phyloP scores from a whole-genome alignment of 2,797 vertebrate genomes.

The Psittacula derbiana region DNA sequence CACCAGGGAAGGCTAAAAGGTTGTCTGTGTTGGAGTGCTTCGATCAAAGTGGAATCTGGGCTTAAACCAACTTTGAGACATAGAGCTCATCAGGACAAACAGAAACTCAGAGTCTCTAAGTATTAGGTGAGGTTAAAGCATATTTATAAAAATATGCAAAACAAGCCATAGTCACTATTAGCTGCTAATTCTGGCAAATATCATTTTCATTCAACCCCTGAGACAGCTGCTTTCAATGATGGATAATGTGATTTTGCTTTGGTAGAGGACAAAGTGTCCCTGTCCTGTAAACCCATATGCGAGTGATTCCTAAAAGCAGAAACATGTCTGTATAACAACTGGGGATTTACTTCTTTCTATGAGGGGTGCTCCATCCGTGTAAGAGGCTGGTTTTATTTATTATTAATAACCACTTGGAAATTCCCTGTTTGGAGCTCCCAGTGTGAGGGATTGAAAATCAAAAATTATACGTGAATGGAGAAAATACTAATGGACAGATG shows the following conservation, averaged over 20 bases:
- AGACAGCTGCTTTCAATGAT: background rate
- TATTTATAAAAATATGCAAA: slow-evolving; percentile 18
- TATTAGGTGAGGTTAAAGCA: background rate
- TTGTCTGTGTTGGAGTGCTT: slow-evolving; percentile 42
- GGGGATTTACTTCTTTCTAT: slow-evolving; percentile 26
- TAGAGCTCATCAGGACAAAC: background rate
- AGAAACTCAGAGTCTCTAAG: background rate
- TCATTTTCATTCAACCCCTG: background rate
- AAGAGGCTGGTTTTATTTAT: slow-evolving; percentile 46
- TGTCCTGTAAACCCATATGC: background rate
- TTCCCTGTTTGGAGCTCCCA: background rate
- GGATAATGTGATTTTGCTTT: slow-evolving; percentile 1
- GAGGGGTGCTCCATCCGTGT: background rate
- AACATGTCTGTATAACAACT: slow-evolving; percentile 4
- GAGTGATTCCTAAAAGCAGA: slow-evolving; percentile 15
- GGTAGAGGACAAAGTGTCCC: background rate
- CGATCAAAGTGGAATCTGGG: background rate
- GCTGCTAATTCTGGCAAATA: slow-evolving; percentile 11
- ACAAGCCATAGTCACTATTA: background rate
- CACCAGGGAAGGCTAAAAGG: slow-evolving; percentile 52
- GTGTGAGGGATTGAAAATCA: background rate
- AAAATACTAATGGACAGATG: background rate
- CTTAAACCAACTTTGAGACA: background rate
- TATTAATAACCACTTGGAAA: slow-evolving; percentile 37
- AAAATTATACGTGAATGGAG: background rate